These are phyloP conservation scores for Mormyrus hasselquistii DNA, from an alignment of 2,797 vertebrate genomes.

Conservation along the genomic window DNA sequence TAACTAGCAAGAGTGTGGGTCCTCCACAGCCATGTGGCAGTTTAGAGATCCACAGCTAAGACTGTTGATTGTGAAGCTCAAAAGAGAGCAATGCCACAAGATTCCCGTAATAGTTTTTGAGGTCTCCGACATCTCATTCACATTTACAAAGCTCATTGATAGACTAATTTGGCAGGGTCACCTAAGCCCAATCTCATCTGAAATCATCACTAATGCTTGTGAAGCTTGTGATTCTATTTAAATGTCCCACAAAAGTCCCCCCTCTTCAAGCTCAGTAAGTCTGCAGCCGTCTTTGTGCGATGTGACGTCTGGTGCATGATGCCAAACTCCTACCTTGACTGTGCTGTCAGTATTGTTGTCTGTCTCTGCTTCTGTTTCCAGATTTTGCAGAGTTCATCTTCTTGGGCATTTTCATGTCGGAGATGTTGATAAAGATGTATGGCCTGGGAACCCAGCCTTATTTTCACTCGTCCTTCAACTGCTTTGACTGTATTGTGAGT, in stretches of 20 bases:
- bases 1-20: neutral
- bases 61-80: neutral
- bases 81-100: neutral
- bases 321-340: neutral
- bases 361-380: constrained; percentile 29
- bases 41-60: neutral
- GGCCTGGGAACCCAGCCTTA: constrained; percentile 87
- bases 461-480: constrained; percentile 95
- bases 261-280: neutral
- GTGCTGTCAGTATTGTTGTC: neutral
- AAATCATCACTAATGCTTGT: neutral
- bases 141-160: neutral
- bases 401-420: constrained; percentile 78
- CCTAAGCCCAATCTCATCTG: neutral
- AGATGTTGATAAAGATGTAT: constrained; percentile 86
- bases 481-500: constrained; percentile 94
- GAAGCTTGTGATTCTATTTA: neutral
- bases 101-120: neutral
- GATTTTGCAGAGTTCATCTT: constrained; percentile 80
- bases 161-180: neutral
- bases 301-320: neutral
- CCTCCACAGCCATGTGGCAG: neutral
- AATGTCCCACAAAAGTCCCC: neutral
- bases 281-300: neutral
- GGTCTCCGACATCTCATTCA: neutral